Conservation (phyloP, 2,888 invertebrate species). For the Oscheius sp. region DNA sequence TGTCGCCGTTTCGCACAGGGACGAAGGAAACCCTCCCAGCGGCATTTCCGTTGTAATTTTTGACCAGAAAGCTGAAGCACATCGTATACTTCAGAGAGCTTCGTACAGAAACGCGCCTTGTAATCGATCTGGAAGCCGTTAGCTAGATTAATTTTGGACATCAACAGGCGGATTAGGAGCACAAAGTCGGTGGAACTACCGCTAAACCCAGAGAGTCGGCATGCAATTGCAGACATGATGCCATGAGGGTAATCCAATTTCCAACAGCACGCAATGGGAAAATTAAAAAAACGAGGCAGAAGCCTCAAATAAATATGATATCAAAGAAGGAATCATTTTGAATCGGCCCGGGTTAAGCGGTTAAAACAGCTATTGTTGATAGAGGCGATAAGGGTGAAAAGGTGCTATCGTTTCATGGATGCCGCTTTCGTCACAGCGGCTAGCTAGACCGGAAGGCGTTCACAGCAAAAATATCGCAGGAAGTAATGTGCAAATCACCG, state of each 20-base stretch:
- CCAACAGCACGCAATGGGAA: too few species aligned
- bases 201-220: too few species aligned
- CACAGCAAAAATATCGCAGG: background rate
- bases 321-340: too few species aligned
- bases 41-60: slow-evolving; percentile 30
- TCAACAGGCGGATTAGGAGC: too few species aligned
- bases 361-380: too few species aligned
- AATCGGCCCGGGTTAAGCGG: too few species aligned
- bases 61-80: slow-evolving; percentile 18
- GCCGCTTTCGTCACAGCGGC: background rate
- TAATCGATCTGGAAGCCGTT: slow-evolving; percentile 3
- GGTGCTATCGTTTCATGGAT: background rate
- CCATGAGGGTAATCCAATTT: too few species aligned
- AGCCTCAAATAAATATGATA: too few species aligned
- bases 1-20: slow-evolving; percentile 33
- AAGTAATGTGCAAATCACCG: background rate
- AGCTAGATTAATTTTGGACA: slow-evolving; percentile 3
- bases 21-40: slow-evolving; percentile 7
- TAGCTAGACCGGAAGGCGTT: slow-evolving; percentile 17
- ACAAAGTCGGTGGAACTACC: too few species aligned
- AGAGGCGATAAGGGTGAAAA: too few species aligned
- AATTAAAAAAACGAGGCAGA: too few species aligned
- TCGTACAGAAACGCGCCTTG: background rate
- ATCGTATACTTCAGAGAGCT: background rate
- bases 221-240: too few species aligned